Conservation (phyloP, 1,140 invertebrate genomes). For the Cotesia chilonis region DNA sequence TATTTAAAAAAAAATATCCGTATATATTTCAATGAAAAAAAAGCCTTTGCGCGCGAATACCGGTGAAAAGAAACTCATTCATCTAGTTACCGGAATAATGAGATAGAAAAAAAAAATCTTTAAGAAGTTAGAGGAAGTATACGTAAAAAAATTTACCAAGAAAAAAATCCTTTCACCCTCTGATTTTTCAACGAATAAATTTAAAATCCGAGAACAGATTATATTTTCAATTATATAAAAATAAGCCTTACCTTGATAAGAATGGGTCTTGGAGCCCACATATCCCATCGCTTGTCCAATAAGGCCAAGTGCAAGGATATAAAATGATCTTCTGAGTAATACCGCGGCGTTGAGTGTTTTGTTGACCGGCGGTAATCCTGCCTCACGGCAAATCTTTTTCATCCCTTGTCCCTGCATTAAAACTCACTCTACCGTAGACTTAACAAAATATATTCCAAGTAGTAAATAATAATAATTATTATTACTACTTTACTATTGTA, state of each 20-base stretch:
- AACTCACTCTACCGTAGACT: constrained; percentile 12
- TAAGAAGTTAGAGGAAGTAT: background rate
- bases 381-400: constrained; percentile 35
- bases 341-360: constrained; percentile 29
- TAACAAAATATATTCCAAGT: too few species aligned
- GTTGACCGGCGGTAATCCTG: constrained; percentile 40
- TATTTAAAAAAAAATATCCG: background rate
- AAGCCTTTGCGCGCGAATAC: background rate
- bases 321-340: constrained; percentile 22
- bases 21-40: background rate
- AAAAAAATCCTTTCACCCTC: too few species aligned
- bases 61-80: constrained; percentile 7
- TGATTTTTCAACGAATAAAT: too few species aligned
- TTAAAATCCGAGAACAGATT: too few species aligned
- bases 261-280: constrained; percentile 32
- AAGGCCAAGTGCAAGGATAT: constrained; percentile 36
- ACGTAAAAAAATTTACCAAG: background rate
- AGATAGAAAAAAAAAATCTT: constrained; percentile 18
- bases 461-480: too few species aligned
- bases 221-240: background rate
- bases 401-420: constrained; percentile 39
- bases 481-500: too few species aligned
- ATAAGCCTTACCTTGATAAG: constrained; percentile 37
- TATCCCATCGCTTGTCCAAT: constrained; percentile 40
- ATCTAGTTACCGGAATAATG: background rate